Evolutionary conservation across 2,797 vertebrate genomes (phyloP), one percentile per base, ranked within the genome.

Genomic region (Sebastiscus tertius): DNA sequence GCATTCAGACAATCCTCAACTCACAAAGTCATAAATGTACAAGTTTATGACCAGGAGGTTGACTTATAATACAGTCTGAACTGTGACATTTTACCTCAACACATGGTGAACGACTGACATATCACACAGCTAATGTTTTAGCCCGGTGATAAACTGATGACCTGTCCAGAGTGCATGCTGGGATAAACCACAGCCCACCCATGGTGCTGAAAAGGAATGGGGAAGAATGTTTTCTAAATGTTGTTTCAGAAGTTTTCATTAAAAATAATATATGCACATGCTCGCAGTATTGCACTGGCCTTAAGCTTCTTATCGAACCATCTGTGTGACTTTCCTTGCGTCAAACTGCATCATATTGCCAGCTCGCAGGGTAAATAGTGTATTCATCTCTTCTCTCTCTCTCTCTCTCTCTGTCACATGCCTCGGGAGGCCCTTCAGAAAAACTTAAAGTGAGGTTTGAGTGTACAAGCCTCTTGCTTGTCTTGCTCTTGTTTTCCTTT

Each of bases 401-500:
- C 24, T 24, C 24, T 34, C 59, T 49, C 24, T 27, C 60, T 65
- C 34, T 16, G 16, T 84, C 76, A 75, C 68, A 79, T 52, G 80
- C 67, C 58, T 83, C 26, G 11, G 34, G 54, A 80, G 66, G 56
- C 36, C 56, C 42, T 72, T 76, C 46, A 74, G 39, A 82, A 89
- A 67, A 72, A 72, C 31, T 75, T 22, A 80, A 75, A 75, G 31
- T 83, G 79, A 89, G 83, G 58, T 79, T 87, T 84, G 79, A 78
- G 36, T 52, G 16, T 68, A 63, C 80, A 76, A 84, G 72, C 87
- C 85, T 87, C 77, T 80, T 85, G 68, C 80, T 91, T 71, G 81
- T 89, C 82, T 76, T 77, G 82, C 69, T 88, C 86, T 92, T 93
- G 84, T 93, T 93, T 94, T 90, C 65, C 80, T 92, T 89, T 87